These are phyloP conservation scores for Heliconius ismenius DNA, from an alignment of 2,888 invertebrate genomes.

Conservation along the genomic window DNA sequence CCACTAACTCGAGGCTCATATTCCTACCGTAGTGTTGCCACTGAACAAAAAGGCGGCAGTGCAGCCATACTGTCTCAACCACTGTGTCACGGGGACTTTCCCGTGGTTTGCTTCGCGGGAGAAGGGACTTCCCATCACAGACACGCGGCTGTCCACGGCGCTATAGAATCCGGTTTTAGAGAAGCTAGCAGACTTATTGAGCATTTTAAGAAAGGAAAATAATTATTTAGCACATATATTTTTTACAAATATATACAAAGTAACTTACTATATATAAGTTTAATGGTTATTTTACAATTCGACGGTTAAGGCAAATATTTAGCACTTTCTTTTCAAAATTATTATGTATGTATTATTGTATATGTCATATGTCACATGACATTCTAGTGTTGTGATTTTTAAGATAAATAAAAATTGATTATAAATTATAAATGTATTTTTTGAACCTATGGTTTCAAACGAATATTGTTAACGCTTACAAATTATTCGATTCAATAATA, in stretches of 20 bases:
- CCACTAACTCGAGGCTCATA: constrained; percentile 84
- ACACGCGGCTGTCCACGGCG: constrained; percentile 87
- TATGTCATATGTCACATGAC: too few relatives aligned
- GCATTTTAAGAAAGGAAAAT: constrained; percentile 51
- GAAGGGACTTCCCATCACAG: constrained; percentile 85
- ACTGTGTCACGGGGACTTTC: constrained; percentile 63
- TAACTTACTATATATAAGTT: too few relatives aligned
- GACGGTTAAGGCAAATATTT: too few relatives aligned
- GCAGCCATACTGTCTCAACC: constrained; percentile 82
- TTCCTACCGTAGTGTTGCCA: constrained; percentile 81
- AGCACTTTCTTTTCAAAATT: too few relatives aligned
- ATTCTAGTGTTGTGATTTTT: too few relatives aligned
- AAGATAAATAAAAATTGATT: too few relatives aligned
- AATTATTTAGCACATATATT: constrained; percentile 14
- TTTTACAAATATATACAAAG: not conserved
- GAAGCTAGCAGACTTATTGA: constrained; percentile 84
- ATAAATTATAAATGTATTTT: too few relatives aligned
- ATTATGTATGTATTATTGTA: too few relatives aligned
- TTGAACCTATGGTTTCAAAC: too few relatives aligned
- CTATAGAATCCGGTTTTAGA: constrained; percentile 87
- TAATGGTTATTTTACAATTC: too few relatives aligned
- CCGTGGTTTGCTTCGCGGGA: constrained; percentile 85
- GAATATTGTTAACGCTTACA: too few relatives aligned
- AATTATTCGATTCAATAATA: too few relatives aligned
- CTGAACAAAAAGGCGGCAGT: constrained; percentile 79